These are phyloP conservation scores for Entomobrya proxima DNA, from an alignment of 2,888 invertebrate species.

Conservation along the genomic window DNA sequence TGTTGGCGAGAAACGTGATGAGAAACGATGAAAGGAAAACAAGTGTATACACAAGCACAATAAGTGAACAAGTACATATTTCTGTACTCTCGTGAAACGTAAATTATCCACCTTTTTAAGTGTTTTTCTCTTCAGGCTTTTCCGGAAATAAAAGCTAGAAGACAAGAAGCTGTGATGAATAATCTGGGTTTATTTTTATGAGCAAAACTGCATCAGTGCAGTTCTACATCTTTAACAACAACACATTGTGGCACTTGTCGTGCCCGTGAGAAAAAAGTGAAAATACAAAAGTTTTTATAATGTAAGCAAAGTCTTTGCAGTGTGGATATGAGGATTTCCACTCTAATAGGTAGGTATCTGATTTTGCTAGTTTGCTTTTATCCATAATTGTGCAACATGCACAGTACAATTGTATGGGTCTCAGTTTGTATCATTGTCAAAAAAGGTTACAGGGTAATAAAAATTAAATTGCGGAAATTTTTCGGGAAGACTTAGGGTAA, in stretches of 20 bases:
- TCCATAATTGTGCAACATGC: background rate
- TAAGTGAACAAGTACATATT: too few species aligned
- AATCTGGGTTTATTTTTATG: too few species aligned
- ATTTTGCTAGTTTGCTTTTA: background rate
- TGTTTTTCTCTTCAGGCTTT: too few species aligned
- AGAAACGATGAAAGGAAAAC: too few species aligned
- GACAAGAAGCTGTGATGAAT: too few species aligned
- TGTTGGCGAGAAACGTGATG: too few species aligned
- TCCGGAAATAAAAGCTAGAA: too few species aligned
- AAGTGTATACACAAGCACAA: too few species aligned
- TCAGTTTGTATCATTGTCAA: slow-evolving; percentile 49
- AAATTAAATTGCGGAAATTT: background rate
- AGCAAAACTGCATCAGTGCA: too few species aligned
- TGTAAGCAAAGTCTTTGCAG: background rate
- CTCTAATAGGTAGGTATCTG: background rate
- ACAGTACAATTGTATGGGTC: background rate
- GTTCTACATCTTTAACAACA: background rate
- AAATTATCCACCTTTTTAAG: too few species aligned
- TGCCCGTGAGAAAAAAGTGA: slow-evolving; percentile 2
- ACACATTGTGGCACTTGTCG: background rate
- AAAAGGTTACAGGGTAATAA: slow-evolving; percentile 15
- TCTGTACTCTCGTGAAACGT: too few species aligned
- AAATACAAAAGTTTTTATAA: background rate
- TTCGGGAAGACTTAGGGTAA: too few species aligned
- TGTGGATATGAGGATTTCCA: background rate